A percentile compares a stretch with the other conserved stretches of the same genome.
phyloP scores from a whole-genome alignment of 1,140 invertebrate species.

The Onthophagus taurus region DNA sequence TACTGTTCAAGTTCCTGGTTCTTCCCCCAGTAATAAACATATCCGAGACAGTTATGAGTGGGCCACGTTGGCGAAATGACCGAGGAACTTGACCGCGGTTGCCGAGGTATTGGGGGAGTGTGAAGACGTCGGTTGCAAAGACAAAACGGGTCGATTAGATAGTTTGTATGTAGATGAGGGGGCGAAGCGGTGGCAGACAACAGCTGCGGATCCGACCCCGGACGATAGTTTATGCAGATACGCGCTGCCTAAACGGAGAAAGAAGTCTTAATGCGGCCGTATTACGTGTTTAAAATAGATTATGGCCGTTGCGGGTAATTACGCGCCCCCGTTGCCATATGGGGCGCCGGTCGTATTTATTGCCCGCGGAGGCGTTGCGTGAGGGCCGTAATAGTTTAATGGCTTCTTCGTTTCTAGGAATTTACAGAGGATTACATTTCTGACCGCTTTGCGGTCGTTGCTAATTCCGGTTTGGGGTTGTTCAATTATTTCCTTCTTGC shows the following conservation, averaged over 20 bases:
- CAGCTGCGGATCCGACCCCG: conserved; percentile 26
- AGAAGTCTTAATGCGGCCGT: conserved; percentile 37
- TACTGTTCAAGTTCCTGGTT: too few relatives aligned
- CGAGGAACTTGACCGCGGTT: too few relatives aligned
- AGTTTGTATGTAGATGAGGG: conserved; percentile 30
- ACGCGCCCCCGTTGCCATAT: conserved; percentile 30
- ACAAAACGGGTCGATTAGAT: conserved; percentile 30
- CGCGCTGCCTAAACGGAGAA: conserved; percentile 27
- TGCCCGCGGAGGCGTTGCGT: conserved; percentile 16
- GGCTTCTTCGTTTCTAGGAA: conserved; percentile 15
- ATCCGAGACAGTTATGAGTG: too few relatives aligned
- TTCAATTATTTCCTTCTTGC: background rate
- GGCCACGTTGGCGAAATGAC: too few relatives aligned
- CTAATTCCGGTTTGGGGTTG: background rate
- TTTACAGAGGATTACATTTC: conserved; percentile 4
- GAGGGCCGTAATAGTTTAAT: conserved; percentile 15
- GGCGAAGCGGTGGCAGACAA: conserved; percentile 18
- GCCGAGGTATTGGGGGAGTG: too few relatives aligned
- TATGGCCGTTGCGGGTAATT: conserved; percentile 37
- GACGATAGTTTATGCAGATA: conserved; percentile 34
- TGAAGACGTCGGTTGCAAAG: too few relatives aligned
- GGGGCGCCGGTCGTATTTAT: conserved; percentile 26
- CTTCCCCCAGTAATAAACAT: too few relatives aligned
- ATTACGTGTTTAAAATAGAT: conserved; percentile 37
- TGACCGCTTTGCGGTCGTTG: background rate